Evolutionary conservation across 1,140 invertebrate genomes (phyloP).

Genomic region (Drosophila guanche): DNA sequence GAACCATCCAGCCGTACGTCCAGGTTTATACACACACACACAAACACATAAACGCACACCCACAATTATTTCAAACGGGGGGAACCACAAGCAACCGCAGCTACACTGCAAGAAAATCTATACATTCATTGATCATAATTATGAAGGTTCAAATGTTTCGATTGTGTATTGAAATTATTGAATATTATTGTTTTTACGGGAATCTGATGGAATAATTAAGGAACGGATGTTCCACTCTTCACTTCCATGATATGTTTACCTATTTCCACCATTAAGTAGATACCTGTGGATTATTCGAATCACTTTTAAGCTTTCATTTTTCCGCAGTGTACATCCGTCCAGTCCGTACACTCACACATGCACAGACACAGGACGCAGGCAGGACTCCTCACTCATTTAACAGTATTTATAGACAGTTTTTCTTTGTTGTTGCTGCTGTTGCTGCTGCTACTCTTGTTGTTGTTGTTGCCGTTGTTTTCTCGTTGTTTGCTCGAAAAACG

Average conservation of each 20-base stretch:
- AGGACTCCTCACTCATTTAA: conserved; percentile 47
- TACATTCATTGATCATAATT: conserved; percentile 7
- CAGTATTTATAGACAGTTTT: conserved; percentile 70
- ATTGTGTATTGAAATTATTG: no score
- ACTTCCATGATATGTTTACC: no score
- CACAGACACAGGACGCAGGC: not conserved
- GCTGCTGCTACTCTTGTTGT: not conserved
- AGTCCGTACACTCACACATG: not conserved
- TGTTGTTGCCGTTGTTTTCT: not conserved
- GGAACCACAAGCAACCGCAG: conserved; percentile 57
- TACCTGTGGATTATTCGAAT: no score
- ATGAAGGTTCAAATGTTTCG: not conserved
- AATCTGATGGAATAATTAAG: no score
- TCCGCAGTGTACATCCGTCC: conserved; percentile 11
- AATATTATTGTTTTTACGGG: no score
- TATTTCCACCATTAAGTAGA: no score
- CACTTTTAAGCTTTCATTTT: not conserved
- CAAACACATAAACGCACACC: conserved; percentile 37
- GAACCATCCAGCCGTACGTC: conserved; percentile 50
- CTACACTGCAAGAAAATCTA: conserved; percentile 24
- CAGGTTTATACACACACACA: conserved; percentile 33
- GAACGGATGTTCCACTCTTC: no score
- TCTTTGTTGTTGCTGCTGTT: conserved; percentile 13
- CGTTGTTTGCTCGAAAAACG: conserved; percentile 28
- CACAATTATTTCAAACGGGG: conserved; percentile 47